Conservation (phyloP, 2,888 invertebrate genomes). For the Drosophila nr. perissopoda region DNA sequence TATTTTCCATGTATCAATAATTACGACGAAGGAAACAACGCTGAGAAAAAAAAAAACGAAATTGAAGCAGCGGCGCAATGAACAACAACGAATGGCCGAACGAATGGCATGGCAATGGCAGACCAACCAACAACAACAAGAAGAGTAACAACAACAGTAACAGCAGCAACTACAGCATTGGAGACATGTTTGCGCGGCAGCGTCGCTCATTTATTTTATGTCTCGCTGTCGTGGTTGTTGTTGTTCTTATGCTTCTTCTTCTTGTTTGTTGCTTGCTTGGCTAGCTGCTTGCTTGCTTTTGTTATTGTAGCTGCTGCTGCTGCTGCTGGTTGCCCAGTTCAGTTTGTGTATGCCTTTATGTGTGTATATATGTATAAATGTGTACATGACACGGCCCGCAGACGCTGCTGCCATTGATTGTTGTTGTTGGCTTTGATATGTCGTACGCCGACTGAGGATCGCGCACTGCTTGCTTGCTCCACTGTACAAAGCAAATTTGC, state of each 20-base stretch:
- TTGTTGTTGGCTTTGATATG: slow-evolving; percentile 42
- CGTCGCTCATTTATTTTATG: slow-evolving; percentile 78
- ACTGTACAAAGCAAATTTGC: slow-evolving; percentile 20
- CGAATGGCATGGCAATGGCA: slow-evolving; percentile 28
- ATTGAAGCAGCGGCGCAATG: slow-evolving; percentile 61
- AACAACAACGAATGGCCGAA: slow-evolving; percentile 59
- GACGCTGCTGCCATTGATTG: slow-evolving; percentile 48
- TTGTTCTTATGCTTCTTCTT: slow-evolving; percentile 34
- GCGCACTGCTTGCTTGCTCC: background rate
- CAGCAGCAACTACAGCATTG: slow-evolving; percentile 52
- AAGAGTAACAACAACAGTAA: slow-evolving; percentile 39
- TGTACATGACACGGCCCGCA: slow-evolving; percentile 75
- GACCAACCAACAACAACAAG: slow-evolving; percentile 33
- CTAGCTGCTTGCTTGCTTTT: slow-evolving; percentile 47
- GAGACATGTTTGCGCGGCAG: slow-evolving; percentile 76
- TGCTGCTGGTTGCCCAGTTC: slow-evolving; percentile 43
- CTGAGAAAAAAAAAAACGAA: slow-evolving; percentile 53
- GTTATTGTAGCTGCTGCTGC: slow-evolving; percentile 47
- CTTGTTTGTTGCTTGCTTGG: slow-evolving; percentile 45
- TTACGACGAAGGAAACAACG: slow-evolving; percentile 62
- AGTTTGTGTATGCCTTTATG: slow-evolving; percentile 23
- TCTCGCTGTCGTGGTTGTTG: slow-evolving; percentile 58
- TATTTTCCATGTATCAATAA: slow-evolving; percentile 70
- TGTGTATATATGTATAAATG: slow-evolving; percentile 36
- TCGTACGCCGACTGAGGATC: slow-evolving; percentile 38